Evolutionary conservation across 2,797 vertebrate genomes (phyloP).

Genomic region (Pangasius mekongensis): DNA sequence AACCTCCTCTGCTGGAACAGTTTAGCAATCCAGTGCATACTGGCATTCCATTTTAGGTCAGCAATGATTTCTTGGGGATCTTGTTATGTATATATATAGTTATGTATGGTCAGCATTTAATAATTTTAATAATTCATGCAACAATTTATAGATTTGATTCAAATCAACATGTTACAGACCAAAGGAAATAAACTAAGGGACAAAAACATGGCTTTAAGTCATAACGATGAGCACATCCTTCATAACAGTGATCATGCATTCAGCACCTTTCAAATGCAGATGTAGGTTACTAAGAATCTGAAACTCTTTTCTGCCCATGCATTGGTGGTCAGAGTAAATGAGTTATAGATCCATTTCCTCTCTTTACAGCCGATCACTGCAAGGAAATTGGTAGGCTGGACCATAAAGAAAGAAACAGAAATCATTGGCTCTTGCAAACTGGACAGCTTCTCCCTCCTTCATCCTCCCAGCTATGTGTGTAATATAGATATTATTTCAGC

Average conservation of each 20-base stretch:
- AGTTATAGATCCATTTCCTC: slow-evolving; percentile 77
- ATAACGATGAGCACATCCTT: slow-evolving; percentile 9
- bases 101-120: background rate
- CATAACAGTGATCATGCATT: slow-evolving; percentile 42
- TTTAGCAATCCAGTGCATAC: background rate
- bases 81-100: background rate
- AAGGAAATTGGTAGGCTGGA: slow-evolving; percentile 63
- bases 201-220: slow-evolving; percentile 21
- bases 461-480: slow-evolving; percentile 65
- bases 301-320: slow-evolving; percentile 59
- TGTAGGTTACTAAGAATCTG: slow-evolving; percentile 66
- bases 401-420: slow-evolving; percentile 59
- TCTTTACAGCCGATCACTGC: slow-evolving; percentile 73
- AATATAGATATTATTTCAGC: slow-evolving; percentile 80
- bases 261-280: slow-evolving; percentile 62
- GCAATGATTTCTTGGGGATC: background rate
- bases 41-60: background rate
- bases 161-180: slow-evolving; percentile 5
- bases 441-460: slow-evolving; percentile 49
- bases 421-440: slow-evolving; percentile 54
- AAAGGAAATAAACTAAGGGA: background rate
- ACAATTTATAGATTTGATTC: slow-evolving; percentile 4
- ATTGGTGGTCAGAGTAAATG: slow-evolving; percentile 72
- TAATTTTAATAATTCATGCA: background rate
- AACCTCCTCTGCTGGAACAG: background rate